Evolutionary conservation across 2,888 invertebrate species (phyloP).

Genomic region (Campoplex capitator): DNA sequence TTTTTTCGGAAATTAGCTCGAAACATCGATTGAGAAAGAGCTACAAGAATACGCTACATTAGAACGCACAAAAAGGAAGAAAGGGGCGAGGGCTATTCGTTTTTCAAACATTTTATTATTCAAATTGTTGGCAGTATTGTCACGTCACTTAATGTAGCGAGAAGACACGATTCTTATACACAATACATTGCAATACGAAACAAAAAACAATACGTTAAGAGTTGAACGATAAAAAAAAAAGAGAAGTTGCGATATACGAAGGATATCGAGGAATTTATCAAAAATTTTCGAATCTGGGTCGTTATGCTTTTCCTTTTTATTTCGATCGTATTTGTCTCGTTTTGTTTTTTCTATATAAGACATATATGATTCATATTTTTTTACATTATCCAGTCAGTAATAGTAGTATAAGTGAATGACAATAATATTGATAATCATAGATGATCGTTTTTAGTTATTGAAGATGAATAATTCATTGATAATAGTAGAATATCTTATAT

Average conservation of each 20-base stretch:
- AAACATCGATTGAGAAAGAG: not conserved
- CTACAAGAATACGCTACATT: not conserved
- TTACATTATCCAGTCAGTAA: conserved; percentile 15
- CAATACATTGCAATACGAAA: conserved; percentile 43
- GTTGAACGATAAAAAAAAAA: conserved; percentile 36
- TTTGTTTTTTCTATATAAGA: conserved; percentile 36
- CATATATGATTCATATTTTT: conserved; percentile 22
- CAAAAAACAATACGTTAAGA: conserved; percentile 5
- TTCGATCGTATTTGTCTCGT: conserved; percentile 21
- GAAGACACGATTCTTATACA: conserved; percentile 66
- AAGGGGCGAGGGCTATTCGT: not conserved
- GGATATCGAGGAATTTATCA: conserved; percentile 37
- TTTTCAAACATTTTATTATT: conserved; percentile 70
- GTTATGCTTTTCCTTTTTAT: conserved; percentile 31
- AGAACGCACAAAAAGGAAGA: not conserved
- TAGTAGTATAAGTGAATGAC: conserved; percentile 48
- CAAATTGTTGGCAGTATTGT: conserved; percentile 79
- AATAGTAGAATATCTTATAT: conserved; percentile 33
- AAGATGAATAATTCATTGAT: conserved; percentile 33
- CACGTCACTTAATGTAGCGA: conserved; percentile 76
- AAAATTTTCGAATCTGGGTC: conserved; percentile 28
- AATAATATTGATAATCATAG: conserved; percentile 33
- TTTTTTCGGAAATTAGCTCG: not conserved
- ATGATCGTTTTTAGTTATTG: conserved; percentile 8
- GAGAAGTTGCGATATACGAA: not conserved